Evolutionary conservation across 2,888 invertebrate genomes (phyloP), one percentile per base, ranked within the genome.

Genomic region (Linnaemya tessellans): DNA sequence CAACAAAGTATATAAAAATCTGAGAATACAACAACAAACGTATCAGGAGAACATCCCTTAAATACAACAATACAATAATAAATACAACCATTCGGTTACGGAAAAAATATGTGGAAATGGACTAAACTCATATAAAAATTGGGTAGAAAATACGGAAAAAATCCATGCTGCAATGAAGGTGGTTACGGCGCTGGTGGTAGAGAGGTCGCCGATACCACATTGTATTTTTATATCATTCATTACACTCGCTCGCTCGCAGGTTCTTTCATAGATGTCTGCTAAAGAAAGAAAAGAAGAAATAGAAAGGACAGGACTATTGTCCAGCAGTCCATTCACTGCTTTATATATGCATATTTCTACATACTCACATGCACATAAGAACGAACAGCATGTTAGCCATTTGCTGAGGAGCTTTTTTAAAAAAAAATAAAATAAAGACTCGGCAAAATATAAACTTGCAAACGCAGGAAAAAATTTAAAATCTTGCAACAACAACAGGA

Each of bases 1-100:
- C 64, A 62, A 80, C 74, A 84, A 84, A 68, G 73, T 84, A 74
- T 80, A 78, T 83, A 83, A 78, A 83, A 83, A 83, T 83, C 71
- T 56, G 75, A 80, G 80, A 65, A 60, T 65, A 78, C 56, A 78
- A 77, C 71, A 82, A 77, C 68, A 74, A 84, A 68, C 64, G 60
- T 71, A 70, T 80, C 75, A 84, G 84, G 62, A 80, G 80, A 80
- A 83, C 84, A 84, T 84, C 84, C 84, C 84, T 84, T 84, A 80
- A 80, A 80, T 74, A 80, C 62, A 73, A 73, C 70, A 80, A 81
- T 74, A 77, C 75, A 75, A 75, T 78, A 68, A 79, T 80, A 84
- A 75, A 84, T 80, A 80, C 60, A 35, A 73, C 70, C 58, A 84
- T 80, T 79, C 56, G 46, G 65, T 25, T 77, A 73, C 62, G 54